phyloP scores from a whole-genome alignment of 2,888 invertebrate species.

The Petrolisthes cinctipes region DNA sequence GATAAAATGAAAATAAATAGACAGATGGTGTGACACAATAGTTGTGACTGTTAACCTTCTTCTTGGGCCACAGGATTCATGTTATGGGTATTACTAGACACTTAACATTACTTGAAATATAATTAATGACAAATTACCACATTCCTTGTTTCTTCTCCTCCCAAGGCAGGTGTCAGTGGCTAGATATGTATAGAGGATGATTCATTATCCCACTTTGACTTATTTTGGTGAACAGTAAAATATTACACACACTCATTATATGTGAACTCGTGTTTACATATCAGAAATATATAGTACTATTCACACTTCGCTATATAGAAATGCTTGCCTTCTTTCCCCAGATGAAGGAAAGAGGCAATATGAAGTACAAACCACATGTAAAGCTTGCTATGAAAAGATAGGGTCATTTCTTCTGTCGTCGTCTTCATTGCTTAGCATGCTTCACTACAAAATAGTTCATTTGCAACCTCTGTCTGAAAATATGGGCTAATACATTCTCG shows the following conservation, averaged over 20 bases:
- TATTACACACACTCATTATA: background rate
- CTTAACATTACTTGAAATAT: no score
- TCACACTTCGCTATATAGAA: slow-evolving; percentile 3
- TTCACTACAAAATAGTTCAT: background rate
- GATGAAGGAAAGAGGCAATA: background rate
- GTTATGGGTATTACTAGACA: no score
- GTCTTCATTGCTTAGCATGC: background rate
- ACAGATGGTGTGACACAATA: no score
- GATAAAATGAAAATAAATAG: no score
- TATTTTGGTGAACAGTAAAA: background rate
- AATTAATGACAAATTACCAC: no score
- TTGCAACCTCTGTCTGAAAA: no score
- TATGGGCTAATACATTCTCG: no score
- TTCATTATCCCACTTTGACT: background rate
- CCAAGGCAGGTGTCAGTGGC: no score
- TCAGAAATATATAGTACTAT: slow-evolving; percentile 18
- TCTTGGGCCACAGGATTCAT: no score
- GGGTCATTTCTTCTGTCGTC: background rate
- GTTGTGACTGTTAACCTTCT: no score
- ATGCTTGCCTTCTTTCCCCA: background rate
- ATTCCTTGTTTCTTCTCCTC: no score
- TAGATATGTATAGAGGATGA: no score
- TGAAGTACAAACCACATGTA: slow-evolving; percentile 9
- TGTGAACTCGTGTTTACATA: slow-evolving; percentile 13
- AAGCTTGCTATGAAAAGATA: slow-evolving; percentile 15